These are phyloP conservation scores for Benitochromis conjunctus DNA, from an alignment of 2,113 vertebrate species.

Conservation along the genomic window DNA sequence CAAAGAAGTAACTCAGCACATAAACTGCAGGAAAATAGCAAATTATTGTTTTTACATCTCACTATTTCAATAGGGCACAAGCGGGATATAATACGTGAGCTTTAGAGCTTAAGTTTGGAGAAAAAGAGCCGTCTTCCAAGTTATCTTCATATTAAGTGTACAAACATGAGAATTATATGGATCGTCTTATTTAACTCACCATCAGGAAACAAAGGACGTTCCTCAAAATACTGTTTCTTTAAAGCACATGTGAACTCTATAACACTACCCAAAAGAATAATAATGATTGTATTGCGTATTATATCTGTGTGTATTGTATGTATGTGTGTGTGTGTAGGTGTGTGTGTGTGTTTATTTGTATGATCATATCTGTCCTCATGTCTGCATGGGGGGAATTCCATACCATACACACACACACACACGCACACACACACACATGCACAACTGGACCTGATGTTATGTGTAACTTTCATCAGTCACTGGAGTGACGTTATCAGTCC, in stretches of 20 bases:
- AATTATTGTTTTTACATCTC: neutral
- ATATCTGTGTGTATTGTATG: neutral
- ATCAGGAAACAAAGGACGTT: neutral
- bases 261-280: neutral
- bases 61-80: neutral
- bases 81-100: neutral
- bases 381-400: slow-evolving; percentile 46
- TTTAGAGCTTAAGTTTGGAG: neutral
- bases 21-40: neutral
- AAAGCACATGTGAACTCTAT: neutral
- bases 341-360: neutral
- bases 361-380: slow-evolving; percentile 19
- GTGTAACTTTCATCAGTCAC: neutral
- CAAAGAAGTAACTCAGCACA: neutral
- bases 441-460: neutral
- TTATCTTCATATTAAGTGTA: neutral
- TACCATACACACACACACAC: too few relatives aligned
- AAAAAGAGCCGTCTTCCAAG: neutral
- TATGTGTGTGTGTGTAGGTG: neutral
- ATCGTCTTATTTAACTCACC: neutral
- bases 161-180: neutral
- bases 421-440: too few relatives aligned
- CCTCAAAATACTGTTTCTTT: neutral
- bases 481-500: neutral
- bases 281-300: neutral